Conservation (phyloP, 2,113 vertebrate genomes). For the Elaphurus davidianus region DNA sequence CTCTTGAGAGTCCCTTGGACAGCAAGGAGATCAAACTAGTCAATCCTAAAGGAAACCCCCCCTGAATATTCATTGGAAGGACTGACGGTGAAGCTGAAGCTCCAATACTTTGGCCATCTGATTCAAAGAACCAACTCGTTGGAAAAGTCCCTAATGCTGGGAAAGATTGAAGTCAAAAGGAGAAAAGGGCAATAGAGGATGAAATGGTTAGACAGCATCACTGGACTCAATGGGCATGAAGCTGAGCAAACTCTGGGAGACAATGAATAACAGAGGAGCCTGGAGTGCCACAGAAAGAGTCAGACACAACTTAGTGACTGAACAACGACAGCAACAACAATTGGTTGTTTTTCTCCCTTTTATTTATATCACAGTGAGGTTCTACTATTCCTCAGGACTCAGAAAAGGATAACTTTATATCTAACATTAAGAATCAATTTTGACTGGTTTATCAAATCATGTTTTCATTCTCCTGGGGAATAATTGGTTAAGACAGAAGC, state of each 20-base stretch:
- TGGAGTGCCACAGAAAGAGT: neutral
- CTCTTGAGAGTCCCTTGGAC: neutral
- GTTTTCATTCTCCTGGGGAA: conserved; percentile 9
- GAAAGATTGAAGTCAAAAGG: neutral
- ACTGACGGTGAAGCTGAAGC: neutral
- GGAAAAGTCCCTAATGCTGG: neutral
- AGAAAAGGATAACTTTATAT: neutral
- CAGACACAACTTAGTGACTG: neutral
- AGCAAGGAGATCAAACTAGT: neutral
- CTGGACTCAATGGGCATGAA: neutral
- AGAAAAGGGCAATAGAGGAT: neutral
- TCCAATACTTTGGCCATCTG: neutral
- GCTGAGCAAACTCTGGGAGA: neutral
- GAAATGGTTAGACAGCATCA: neutral
- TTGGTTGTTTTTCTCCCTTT: neutral
- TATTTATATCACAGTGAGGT: neutral
- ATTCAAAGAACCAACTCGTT: neutral
- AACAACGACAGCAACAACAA: neutral
- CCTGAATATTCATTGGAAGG: neutral
- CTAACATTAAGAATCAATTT: neutral
- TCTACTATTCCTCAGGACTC: conserved; percentile 6
- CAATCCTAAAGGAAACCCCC: neutral
- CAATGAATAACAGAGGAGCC: neutral
- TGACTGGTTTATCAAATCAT: neutral
- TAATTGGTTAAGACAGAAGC: neutral